Evolutionary conservation across 2,797 vertebrate genomes (phyloP), one percentile per base, ranked within the genome.

Genomic region (Myotis vivesi): DNA sequence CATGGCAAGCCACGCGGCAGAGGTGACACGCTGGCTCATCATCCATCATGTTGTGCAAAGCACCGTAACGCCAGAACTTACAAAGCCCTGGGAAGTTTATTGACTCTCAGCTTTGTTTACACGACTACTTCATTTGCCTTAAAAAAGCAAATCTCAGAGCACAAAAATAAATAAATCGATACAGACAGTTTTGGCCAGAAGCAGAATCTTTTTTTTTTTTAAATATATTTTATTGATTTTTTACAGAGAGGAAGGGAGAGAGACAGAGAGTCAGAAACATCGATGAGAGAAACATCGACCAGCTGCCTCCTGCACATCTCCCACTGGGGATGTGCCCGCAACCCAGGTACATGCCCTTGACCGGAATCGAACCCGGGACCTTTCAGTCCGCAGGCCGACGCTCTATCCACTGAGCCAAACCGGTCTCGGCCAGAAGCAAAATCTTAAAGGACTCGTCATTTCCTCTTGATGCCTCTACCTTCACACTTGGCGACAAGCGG

Each of bases 141-240:
- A 55, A 75, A 49, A 75, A 94, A 77, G n/a, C 57, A 95, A 95
- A 81, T 69, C 25, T 46, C 51, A 94, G 72, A 69, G 73, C 36
- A 76, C 53, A 92, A 93, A 96, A 84, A 83, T 36, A 51, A 71
- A 81, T 20, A 55, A 38, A 53, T n/a, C 33, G 51, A 72, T 64
- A 38, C 2, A 13, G 17, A 55, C 38, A 12, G 30, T 41, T 79
- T 44, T 49, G 86, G 44, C 82, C 30, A 59, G n/a, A 68, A 38
- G 69, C 23, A 44, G 23, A 87, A 38, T 95, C 83, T 51, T 30
- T n/a, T n/a, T n/a, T n/a, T n/a, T n/a, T n/a, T n/a, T n/a, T n/a
- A n/a, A n/a, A n/a, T n/a, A n/a, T n/a, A n/a, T n/a, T n/a, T n/a
- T n/a, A n/a, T n/a, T n/a, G n/a, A n/a, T n/a, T n/a, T n/a, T n/a